Percentiles rank a stretch among this genome's conserved stretches.
phyloP scores from a whole-genome alignment of 2,888 invertebrate species.

The Trilocha varians region DNA sequence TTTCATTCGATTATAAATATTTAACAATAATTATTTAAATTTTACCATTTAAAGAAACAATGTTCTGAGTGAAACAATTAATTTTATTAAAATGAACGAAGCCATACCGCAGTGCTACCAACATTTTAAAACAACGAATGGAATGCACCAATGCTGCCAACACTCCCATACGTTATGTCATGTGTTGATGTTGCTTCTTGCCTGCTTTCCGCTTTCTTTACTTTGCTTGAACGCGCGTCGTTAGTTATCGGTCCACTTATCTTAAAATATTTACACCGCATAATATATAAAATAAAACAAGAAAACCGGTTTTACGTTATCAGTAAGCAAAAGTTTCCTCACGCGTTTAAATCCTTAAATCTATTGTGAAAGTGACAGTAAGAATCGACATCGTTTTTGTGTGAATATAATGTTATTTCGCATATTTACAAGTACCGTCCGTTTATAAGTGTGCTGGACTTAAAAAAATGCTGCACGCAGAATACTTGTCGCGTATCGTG shows the following conservation, averaged over 20 bases:
- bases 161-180: slow-evolving; percentile 44
- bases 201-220: slow-evolving; percentile 60
- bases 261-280: slow-evolving; percentile 42
- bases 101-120: slow-evolving; percentile 25
- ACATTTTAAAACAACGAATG: slow-evolving; percentile 17
- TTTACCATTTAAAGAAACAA: too few relatives aligned
- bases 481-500: slow-evolving; percentile 35
- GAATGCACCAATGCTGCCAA: slow-evolving; percentile 30
- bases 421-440: slow-evolving; percentile 54
- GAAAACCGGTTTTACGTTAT: slow-evolving; percentile 23
- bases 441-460: slow-evolving; percentile 37
- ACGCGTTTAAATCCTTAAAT: slow-evolving; percentile 32
- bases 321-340: slow-evolving; percentile 22
- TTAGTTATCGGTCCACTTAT: slow-evolving; percentile 50
- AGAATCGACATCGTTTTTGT: slow-evolving; percentile 51
- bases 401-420: slow-evolving; percentile 54
- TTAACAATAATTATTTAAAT: too few relatives aligned
- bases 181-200: slow-evolving; percentile 52
- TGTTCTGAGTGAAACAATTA: too few relatives aligned
- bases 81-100: slow-evolving; percentile 36
- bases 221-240: slow-evolving; percentile 63
- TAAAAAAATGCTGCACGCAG: slow-evolving; percentile 37
- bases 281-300: slow-evolving; percentile 39
- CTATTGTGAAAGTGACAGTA: slow-evolving; percentile 65
- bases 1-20: too few relatives aligned